Evolutionary conservation across 1,140 invertebrate genomes (phyloP), one percentile per base, ranked within the genome.

Genomic region (Lordiphosa clarofinis): DNA sequence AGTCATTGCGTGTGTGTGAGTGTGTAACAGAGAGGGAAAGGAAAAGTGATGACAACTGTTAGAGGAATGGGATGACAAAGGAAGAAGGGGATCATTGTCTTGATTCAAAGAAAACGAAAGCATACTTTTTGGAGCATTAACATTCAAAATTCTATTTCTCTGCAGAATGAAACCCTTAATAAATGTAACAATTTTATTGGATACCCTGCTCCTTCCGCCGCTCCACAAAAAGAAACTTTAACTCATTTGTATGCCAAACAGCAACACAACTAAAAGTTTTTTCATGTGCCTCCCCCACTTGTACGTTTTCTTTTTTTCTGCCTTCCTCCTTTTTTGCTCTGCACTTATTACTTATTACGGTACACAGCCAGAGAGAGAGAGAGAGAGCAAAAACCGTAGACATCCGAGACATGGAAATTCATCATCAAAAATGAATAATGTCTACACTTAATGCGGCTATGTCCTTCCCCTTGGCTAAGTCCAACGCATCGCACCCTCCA

Each of bases 391-490:
- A 70, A 75, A 61, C 76, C 68, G 72, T 72, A 76, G 78, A 82
- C 78, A 82, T 84, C 78, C 81, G 78, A 82, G 78, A 82, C 78
- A 84, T 84, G 78, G 78, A 84, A 84, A 84, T 86, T 86, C 79
- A 86, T 86, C 79, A 86, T 86, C 79, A 86, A 86, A 86, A 86
- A 86, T 86, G 79, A 86, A 86, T 86, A 86, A 86, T 86, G 79
- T 86, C 79, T 86, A 86, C 81, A 86, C 81, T 86, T 86, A 86
- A 84, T 86, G 79, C 81, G 70, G 60, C 68, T 62, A 49, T 52
- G 67, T 55, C 39, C 13, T 40, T 39, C 33, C 43, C 39, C 40
- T 47, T 15, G 74, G 74, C 65, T 78, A 73, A 74, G 65, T 21
- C 49, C 35, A n/a, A 21, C 52, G 13, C 15, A 40, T 31, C 71